Percentiles rank a stretch among this genome's conserved stretches.
phyloP scores from a whole-genome alignment of 2,797 vertebrate genomes.

The Liparis tanakae region DNA sequence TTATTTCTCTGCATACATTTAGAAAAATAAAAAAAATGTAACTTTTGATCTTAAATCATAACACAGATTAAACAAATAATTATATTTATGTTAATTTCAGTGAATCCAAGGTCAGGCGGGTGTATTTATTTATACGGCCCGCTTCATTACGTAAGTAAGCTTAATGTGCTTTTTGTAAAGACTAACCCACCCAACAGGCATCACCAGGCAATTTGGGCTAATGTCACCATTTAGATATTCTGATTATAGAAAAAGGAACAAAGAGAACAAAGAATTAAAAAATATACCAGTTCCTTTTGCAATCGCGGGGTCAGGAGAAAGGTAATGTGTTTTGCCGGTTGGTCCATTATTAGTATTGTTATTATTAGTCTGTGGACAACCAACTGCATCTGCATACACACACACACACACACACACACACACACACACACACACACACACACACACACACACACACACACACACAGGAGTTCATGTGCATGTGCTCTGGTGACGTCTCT shows the following conservation, averaged over 20 bases:
- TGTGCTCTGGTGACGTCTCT: constrained; percentile 24
- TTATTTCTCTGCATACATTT: neutral
- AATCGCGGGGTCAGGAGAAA: neutral
- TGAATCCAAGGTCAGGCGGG: neutral
- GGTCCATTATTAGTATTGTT: neutral
- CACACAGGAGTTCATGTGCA: constrained; percentile 30
- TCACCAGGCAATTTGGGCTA: neutral
- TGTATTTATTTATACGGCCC: neutral
- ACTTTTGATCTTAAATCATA: neutral
- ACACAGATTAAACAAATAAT: neutral
- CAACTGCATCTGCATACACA: constrained; percentile 12
- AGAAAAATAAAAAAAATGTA: neutral
- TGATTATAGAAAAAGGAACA: neutral
- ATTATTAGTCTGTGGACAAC: constrained; percentile 4
- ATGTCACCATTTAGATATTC: neutral
- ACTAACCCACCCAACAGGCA: neutral
- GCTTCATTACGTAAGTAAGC: neutral
- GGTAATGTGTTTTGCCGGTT: neutral
- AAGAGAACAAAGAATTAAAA: neutral
- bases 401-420: too few species aligned
- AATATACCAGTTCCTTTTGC: neutral
- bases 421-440: too few species aligned
- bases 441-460: too few species aligned
- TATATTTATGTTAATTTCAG: neutral
- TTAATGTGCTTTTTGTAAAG: neutral